Percentiles rank a stretch among this genome's conserved stretches.
Evolutionary conservation across 2,888 invertebrate species (phyloP).

Genomic region (Lagria hirta): DNA sequence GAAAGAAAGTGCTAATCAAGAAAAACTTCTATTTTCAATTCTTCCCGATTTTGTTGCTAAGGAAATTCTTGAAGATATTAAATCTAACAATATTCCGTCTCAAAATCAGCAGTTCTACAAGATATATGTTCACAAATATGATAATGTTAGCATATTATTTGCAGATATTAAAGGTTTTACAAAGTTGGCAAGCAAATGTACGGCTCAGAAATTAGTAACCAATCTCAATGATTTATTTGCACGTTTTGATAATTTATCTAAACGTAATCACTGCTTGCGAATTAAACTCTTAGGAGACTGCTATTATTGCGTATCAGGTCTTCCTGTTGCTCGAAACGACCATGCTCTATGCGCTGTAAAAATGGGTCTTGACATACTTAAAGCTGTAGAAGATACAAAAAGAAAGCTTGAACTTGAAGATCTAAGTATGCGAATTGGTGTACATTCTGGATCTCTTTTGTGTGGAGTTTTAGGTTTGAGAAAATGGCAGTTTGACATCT

Average conservation of each 20-base stretch:
- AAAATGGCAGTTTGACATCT: slow-evolving; percentile 93
- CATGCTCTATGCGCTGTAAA: slow-evolving; percentile 91
- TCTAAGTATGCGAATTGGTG: slow-evolving; percentile 95
- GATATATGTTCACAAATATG: slow-evolving; percentile 94
- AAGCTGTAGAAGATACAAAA: slow-evolving; percentile 56
- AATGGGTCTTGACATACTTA: slow-evolving; percentile 95
- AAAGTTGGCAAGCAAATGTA: slow-evolving; percentile 83
- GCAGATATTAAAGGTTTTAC: slow-evolving; percentile 96
- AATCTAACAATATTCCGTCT: slow-evolving; percentile 70
- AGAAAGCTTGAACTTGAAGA: slow-evolving; percentile 4
- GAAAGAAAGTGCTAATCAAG: slow-evolving; percentile 87
- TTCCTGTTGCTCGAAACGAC: slow-evolving; percentile 72
- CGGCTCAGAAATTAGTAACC: slow-evolving; percentile 84
- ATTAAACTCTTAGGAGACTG: slow-evolving; percentile 90
- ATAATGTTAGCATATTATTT: slow-evolving; percentile 93
- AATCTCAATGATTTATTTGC: slow-evolving; percentile 89
- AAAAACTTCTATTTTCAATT: slow-evolving; percentile 83
- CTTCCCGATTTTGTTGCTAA: slow-evolving; percentile 91
- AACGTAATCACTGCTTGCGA: slow-evolving; percentile 84
- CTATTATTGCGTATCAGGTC: slow-evolving; percentile 86
- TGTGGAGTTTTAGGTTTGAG: slow-evolving; percentile 92
- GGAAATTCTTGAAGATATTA: slow-evolving; percentile 88
- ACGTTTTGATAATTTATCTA: slow-evolving; percentile 83
- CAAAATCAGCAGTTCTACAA: slow-evolving; percentile 89
- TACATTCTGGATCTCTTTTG: slow-evolving; percentile 94